Conservation (phyloP, 2,888 invertebrate species). For the Coremacera marginata region DNA sequence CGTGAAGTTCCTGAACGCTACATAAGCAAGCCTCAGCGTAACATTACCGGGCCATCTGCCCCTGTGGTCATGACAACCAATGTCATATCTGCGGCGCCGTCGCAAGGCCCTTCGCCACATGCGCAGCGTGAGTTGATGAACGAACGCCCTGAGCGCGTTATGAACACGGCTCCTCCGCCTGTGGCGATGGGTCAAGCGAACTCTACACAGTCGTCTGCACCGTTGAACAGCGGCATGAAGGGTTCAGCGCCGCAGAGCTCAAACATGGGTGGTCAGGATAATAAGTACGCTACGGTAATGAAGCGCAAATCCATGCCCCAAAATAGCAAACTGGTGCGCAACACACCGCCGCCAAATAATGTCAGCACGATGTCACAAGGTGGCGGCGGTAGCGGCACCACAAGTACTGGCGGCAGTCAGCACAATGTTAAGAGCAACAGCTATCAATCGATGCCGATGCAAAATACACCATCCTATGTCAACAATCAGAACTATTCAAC, state of each 20-base stretch:
- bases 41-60: conserved; percentile 60
- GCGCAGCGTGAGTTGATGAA: conserved; percentile 46
- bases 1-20: conserved; percentile 61
- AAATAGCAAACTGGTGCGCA: conserved; percentile 75
- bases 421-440: conserved; percentile 37
- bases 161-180: conserved; percentile 34
- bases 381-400: conserved; percentile 45
- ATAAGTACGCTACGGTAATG: conserved; percentile 74
- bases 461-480: conserved; percentile 58
- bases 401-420: conserved; percentile 46
- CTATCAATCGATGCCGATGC: conserved; percentile 62
- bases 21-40: conserved; percentile 62
- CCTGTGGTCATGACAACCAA: conserved; percentile 60
- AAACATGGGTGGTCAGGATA: conserved; percentile 48
- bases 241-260: conserved; percentile 50
- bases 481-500: conserved; percentile 56
- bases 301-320: conserved; percentile 77
- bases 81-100: conserved; percentile 42
- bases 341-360: conserved; percentile 72
- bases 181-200: conserved; percentile 47
- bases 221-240: conserved; percentile 50
- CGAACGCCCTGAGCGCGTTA: conserved; percentile 40
- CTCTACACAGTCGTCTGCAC: conserved; percentile 50
- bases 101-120: conserved; percentile 45
- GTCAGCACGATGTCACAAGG: conserved; percentile 49